These are phyloP conservation scores for Anguilla obscura DNA, from an alignment of 2,797 vertebrate genomes.

Conservation along the genomic window DNA sequence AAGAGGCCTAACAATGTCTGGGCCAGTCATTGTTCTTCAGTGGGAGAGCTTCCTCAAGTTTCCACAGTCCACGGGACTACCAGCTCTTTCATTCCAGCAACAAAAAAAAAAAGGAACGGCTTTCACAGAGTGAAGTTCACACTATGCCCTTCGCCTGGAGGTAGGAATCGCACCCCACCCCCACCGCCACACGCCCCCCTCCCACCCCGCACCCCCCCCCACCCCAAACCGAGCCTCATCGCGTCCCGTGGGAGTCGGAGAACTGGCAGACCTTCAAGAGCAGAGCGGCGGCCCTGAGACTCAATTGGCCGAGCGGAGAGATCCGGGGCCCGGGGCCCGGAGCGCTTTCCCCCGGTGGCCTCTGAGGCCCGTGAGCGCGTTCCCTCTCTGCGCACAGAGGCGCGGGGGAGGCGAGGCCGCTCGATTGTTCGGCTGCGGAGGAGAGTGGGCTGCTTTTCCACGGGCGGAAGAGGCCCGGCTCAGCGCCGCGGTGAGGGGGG, in stretches of 20 bases:
- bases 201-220: constrained; percentile 13
- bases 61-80: not conserved
- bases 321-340: constrained; percentile 27
- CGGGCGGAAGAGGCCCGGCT: constrained; percentile 37
- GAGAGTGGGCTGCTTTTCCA: constrained; percentile 13
- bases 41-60: not conserved
- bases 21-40: not conserved
- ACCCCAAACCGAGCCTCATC: not conserved
- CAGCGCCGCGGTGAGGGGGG: constrained; percentile 1
- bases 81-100: constrained; percentile 5
- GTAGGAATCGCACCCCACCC: constrained; percentile 26
- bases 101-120: constrained; percentile 9
- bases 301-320: constrained; percentile 28
- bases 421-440: not conserved
- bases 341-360: not conserved
- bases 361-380: not conserved
- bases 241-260: constrained; percentile 41
- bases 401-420: not conserved
- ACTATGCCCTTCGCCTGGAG: constrained; percentile 31
- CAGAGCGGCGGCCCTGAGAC: constrained; percentile 18
- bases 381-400: not conserved
- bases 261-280: constrained; percentile 43
- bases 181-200: constrained; percentile 13
- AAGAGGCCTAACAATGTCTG: not conserved
- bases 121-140: constrained; percentile 18